Evolutionary conservation across 2,797 vertebrate genomes (phyloP), one percentile per base, ranked within the genome.

Genomic region (Periparus ater): DNA sequence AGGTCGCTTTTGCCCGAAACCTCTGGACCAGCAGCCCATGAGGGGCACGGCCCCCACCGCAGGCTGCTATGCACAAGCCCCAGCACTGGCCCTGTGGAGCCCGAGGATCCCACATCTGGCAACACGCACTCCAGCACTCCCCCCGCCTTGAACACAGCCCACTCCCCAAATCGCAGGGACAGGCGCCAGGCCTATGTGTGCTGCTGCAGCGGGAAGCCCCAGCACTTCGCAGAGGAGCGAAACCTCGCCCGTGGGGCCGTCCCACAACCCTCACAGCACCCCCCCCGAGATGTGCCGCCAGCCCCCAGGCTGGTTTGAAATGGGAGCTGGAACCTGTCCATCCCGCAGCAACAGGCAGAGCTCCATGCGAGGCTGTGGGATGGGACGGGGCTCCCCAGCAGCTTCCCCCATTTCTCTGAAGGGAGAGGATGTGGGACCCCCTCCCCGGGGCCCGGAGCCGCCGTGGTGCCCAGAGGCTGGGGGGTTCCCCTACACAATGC

Each of bases 1-100:
- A 32, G 16, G 23, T 48, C 3, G 4, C 36, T 38, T 12, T 13
- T 5, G 1, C 34, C n/a, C 2, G 4, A 71, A 45, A 6, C 13
- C 22, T 30, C 38, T 5, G 1, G 25, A 27, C 30, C 11, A 51
- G 65, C 57, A 83, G 61, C 63, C 23, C 40, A 9, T 8, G 8
- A 60, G 51, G 2, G 29, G 47, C 76, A 53, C 17, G 11, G 65
- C 21, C 15, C 21, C n/a, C 54, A 36, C 21, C 36, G 9, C 10
- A 4, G 42, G 23, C 36, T 48, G 26, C 53, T 62, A 53, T 1
- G 0, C n/a, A 44, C 25, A 38, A 87, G 29, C 20, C 36, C 60
- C 78, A 25, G 44, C 36, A 38, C 3, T 3, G 54, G 40, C 13
- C 29, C 63, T 7, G 16, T 0, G 7, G 32, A 32, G 14, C 38